Conservation (phyloP, 2,113 vertebrate species). For the Phrynosoma platyrhinos region DNA sequence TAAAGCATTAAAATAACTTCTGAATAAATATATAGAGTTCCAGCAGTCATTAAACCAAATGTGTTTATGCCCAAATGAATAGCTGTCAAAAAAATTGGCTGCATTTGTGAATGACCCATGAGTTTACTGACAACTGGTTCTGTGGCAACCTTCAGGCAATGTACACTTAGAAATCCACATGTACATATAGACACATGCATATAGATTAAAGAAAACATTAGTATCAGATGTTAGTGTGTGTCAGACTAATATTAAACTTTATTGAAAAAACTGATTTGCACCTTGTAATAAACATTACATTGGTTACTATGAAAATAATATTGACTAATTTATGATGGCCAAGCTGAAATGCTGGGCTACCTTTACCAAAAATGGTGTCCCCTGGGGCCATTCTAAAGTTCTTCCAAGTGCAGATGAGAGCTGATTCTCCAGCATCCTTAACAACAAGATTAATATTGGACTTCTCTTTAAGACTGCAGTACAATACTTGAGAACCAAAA, state of each 20-base stretch:
- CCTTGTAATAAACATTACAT: too few species aligned
- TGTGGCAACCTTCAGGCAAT: conserved; percentile 57
- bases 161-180: neutral
- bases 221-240: too few species aligned
- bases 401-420: neutral
- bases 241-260: too few species aligned
- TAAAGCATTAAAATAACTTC: conserved; percentile 38
- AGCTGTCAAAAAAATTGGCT: conserved; percentile 63
- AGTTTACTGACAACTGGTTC: conserved; percentile 64
- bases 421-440: too few species aligned
- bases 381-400: neutral
- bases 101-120: conserved; percentile 43
- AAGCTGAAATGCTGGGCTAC: neutral
- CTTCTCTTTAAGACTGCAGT: neutral
- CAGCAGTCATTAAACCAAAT: conserved; percentile 47
- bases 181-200: neutral
- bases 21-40: conserved; percentile 56
- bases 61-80: conserved; percentile 67
- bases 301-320: neutral
- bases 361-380: neutral
- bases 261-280: too few species aligned
- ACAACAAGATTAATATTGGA: neutral
- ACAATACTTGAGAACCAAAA: neutral
- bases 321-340: neutral
- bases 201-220: neutral